These are phyloP conservation scores for Mesorhabditis spiculigera DNA, from an alignment of 2,888 invertebrate genomes.

Conservation along the genomic window DNA sequence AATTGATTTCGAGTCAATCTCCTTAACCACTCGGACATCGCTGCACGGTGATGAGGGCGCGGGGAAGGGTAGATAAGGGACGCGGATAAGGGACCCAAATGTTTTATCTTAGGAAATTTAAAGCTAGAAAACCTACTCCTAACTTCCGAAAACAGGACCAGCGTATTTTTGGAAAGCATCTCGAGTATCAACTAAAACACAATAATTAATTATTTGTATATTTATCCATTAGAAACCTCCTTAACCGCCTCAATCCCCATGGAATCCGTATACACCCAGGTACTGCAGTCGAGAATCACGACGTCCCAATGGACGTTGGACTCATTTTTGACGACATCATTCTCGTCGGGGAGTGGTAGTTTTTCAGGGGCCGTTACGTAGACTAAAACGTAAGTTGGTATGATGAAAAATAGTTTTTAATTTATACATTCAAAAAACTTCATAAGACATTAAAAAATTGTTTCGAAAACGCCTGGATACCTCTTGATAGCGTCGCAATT, in stretches of 20 bases:
- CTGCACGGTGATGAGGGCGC: not conserved
- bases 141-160: slow-evolving; percentile 31
- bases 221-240: no score
- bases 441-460: no score
- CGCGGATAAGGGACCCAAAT: no score
- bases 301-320: slow-evolving; percentile 18
- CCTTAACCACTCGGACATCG: slow-evolving; percentile 44
- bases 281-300: slow-evolving; percentile 38
- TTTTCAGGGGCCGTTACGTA: not conserved
- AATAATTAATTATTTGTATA: no score
- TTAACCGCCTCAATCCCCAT: slow-evolving; percentile 46
- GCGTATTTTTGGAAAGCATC: slow-evolving; percentile 18
- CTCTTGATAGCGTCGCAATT: not conserved
- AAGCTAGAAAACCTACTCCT: slow-evolving; percentile 28
- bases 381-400: not conserved
- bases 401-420: not conserved
- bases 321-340: not conserved
- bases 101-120: no score
- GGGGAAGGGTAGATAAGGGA: no score
- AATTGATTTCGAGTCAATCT: slow-evolving; percentile 46
- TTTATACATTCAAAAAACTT: not conserved
- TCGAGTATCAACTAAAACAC: slow-evolving; percentile 20
- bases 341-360: slow-evolving; percentile 7
- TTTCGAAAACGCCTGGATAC: not conserved
- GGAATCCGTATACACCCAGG: slow-evolving; percentile 41